phyloP scores from a whole-genome alignment of 2,888 invertebrate genomes.

The Steinernema scapterisci region DNA sequence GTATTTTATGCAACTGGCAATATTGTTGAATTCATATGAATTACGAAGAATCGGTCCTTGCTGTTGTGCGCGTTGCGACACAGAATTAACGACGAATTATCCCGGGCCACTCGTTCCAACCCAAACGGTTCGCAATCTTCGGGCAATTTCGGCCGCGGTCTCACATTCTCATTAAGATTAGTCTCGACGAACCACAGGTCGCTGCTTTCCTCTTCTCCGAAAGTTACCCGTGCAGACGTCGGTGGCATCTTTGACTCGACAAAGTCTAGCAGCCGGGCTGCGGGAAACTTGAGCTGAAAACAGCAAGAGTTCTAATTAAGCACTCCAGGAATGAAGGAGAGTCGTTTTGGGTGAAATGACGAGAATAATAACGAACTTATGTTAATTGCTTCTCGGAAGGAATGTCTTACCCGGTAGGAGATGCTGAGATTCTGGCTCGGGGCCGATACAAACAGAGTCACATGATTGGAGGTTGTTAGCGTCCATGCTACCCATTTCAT shows the following conservation, averaged over 20 bases:
- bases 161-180: not conserved
- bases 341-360: not conserved
- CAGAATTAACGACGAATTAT: not conserved
- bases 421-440: not conserved
- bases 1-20: no score
- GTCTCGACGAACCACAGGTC: not conserved
- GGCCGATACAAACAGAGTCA: not conserved
- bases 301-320: not conserved
- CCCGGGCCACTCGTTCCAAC: not conserved
- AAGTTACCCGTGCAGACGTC: not conserved
- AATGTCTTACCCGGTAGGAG: not conserved
- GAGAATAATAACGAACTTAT: not conserved
- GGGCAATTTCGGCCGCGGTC: not conserved
- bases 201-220: not conserved
- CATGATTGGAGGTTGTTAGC: not conserved
- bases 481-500: not conserved
- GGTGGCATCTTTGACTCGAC: not conserved
- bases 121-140: not conserved
- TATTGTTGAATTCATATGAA: not conserved
- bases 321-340: not conserved
- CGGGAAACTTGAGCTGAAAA: not conserved
- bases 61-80: not conserved
- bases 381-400: not conserved
- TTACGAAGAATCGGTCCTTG: not conserved
- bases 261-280: not conserved